phyloP scores from a whole-genome alignment of 2,888 invertebrate species.

The Vanessa cardui region DNA sequence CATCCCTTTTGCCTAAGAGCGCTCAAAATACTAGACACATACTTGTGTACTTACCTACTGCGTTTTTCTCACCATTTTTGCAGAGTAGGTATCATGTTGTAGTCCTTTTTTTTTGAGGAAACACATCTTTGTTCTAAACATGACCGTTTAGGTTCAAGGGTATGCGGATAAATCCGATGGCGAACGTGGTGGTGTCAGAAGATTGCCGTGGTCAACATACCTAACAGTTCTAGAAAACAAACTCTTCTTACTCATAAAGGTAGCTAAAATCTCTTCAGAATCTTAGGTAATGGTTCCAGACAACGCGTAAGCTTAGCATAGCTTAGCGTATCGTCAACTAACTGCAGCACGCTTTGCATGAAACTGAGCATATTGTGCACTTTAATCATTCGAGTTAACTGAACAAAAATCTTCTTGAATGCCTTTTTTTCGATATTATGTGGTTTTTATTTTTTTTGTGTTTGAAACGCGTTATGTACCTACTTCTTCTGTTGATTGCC shows the following conservation, averaged over 20 bases:
- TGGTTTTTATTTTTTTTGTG: slow-evolving; percentile 15
- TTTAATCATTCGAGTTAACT: slow-evolving; percentile 6
- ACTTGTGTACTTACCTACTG: neutral
- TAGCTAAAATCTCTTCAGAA: slow-evolving; percentile 9
- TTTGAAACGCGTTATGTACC: neutral
- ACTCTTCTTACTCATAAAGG: slow-evolving; percentile 10
- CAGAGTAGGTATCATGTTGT: neutral
- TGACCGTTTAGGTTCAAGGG: neutral
- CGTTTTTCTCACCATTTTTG: neutral
- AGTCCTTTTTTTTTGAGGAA: neutral
- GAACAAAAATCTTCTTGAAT: neutral
- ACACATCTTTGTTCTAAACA: slow-evolving; percentile 1
- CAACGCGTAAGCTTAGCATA: slow-evolving; percentile 6
- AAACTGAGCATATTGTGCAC: slow-evolving; percentile 2
- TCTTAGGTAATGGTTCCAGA: slow-evolving; percentile 10
- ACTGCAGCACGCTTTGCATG: slow-evolving; percentile 3
- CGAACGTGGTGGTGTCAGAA: slow-evolving; percentile 13
- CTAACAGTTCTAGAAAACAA: slow-evolving; percentile 16
- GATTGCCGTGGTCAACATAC: slow-evolving; percentile 18
- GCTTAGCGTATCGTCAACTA: slow-evolving; percentile 5
- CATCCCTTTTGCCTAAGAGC: neutral
- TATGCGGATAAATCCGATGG: neutral
- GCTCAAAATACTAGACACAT: neutral
- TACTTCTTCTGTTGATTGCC: neutral
- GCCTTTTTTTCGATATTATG: slow-evolving; percentile 13